Base-by-base conservation (phyloP, 2,888 invertebrate genomes). In the Resseliella maxima region DNA sequence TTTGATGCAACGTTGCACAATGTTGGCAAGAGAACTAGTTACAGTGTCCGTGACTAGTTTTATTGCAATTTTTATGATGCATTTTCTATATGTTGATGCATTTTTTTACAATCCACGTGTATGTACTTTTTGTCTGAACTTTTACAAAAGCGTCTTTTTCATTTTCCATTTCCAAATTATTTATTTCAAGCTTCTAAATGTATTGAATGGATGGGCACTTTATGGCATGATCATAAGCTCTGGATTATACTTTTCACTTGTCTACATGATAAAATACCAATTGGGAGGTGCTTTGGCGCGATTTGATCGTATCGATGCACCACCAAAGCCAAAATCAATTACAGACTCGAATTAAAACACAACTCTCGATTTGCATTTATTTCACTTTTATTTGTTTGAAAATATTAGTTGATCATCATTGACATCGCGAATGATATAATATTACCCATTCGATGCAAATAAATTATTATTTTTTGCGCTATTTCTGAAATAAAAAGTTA, bases 251-350 rank as follows among this genome's bases (percentile, higher is more conserved):
- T 99, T 99, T 90, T 95, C 96, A 90, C 91, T 96, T 87, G 98
- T 98, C 90, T 99, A 99, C 91, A 93, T 97, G 0, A 94, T 98
- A 35, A 92, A 96, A 31, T 99, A 98, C 91, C 99, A 99, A 0
- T 90, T 96, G 45, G 94, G 95, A 15, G 93, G 95, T 85, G 93
- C 94, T 86, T 92, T 98, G 89, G 94, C 96, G 0, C 90, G 91
- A 87, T 92, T 94, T 83, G 93, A 94, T 88, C 91, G 92, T 36
- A 92, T 95, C 86, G 94, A 95, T 87, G 94, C 96, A 27, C 96
- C 97, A 0, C 92, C 93, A 0, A 94, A 94, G 83, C 97, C 98
- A 3, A 94, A 95, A 88, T 99, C n/a, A n/a, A n/a, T n/a, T n/a
- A n/a, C n/a, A n/a, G n/a, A n/a, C n/a, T n/a, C n/a, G n/a, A n/a